These are phyloP conservation scores for Acanthornis magna DNA, from an alignment of 2,797 vertebrate species.

Conservation along the genomic window DNA sequence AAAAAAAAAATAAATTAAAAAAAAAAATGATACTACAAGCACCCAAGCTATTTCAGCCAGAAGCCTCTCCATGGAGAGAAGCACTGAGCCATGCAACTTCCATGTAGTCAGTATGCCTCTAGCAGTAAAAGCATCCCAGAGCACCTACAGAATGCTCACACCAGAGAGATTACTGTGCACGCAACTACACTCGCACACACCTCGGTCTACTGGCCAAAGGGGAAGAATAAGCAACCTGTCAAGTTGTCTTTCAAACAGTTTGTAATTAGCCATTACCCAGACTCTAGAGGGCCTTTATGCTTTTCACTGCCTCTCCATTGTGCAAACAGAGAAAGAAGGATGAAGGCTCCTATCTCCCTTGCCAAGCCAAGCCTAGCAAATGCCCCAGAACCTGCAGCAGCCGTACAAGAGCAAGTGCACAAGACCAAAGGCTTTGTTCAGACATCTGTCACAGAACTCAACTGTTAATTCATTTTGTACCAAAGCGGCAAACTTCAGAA, in stretches of 20 bases:
- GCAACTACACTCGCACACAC: neutral
- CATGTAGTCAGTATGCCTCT: rapidly evolving
- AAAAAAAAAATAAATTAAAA: neutral
- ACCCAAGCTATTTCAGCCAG: neutral
- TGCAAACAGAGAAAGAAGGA: neutral
- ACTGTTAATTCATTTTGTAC: neutral
- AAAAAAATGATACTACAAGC: neutral
- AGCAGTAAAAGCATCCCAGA: neutral
- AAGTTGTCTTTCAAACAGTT: neutral
- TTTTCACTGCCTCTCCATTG: neutral
- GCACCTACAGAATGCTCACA: neutral
- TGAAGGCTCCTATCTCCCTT: neutral
- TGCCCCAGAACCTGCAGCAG: neutral
- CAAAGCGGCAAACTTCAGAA: neutral
- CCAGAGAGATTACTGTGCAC: neutral
- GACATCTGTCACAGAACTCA: neutral
- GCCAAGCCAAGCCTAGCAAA: neutral
- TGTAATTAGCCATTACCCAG: neutral
- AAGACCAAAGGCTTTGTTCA: neutral
- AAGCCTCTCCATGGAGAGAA: neutral
- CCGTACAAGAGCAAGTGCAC: neutral
- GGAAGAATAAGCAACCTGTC: neutral
- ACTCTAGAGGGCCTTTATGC: neutral
- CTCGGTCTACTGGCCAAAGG: neutral
- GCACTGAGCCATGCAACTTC: neutral